A percentile compares a stretch with the other conserved stretches of the same genome.
phyloP scores from a whole-genome alignment of 2,888 invertebrate species.

The Taphrorychus bicolor region DNA sequence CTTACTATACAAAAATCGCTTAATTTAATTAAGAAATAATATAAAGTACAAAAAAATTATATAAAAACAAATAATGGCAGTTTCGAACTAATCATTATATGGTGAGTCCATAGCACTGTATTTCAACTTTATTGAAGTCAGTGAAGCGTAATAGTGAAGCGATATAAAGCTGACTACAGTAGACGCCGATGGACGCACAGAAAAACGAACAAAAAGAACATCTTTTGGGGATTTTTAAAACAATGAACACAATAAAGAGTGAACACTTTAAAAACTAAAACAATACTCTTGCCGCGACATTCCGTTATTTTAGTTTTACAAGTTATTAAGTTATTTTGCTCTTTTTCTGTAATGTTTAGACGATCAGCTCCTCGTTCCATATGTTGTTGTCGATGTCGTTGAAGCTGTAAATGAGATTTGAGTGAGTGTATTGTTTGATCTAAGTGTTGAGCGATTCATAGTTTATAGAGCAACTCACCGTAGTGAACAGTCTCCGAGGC shows the following conservation, averaged over 20 bases:
- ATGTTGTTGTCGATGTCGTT: conserved; percentile 47
- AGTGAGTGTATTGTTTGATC: no score
- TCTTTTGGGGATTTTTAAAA: conserved; percentile 31
- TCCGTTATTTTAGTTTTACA: conserved; percentile 44
- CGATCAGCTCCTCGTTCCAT: conserved; percentile 45
- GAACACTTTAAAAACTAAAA: conserved; percentile 48
- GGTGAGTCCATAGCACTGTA: conserved; percentile 45
- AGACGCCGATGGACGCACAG: conserved; percentile 37
- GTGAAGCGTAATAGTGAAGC: conserved; percentile 41
- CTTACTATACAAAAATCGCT: conserved; percentile 50
- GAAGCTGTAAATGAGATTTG: conserved; percentile 55
- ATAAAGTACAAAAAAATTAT: conserved; percentile 49
- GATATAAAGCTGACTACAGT: conserved; percentile 42
- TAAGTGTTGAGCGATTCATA: background rate
- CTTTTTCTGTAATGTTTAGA: background rate
- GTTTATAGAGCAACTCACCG: conserved; percentile 41
- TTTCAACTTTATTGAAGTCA: conserved; percentile 45
- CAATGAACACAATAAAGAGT: conserved; percentile 52
- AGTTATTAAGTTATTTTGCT: conserved; percentile 1
- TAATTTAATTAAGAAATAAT: conserved; percentile 50
- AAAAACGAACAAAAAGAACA: conserved; percentile 25
- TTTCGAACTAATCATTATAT: conserved; percentile 47
- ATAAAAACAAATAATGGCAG: conserved; percentile 56
- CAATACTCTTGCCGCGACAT: conserved; percentile 19
- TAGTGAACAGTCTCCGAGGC: conserved; percentile 34